Evolutionary conservation across 2,797 vertebrate species (phyloP).

Genomic region (Oreochromis grahami): DNA sequence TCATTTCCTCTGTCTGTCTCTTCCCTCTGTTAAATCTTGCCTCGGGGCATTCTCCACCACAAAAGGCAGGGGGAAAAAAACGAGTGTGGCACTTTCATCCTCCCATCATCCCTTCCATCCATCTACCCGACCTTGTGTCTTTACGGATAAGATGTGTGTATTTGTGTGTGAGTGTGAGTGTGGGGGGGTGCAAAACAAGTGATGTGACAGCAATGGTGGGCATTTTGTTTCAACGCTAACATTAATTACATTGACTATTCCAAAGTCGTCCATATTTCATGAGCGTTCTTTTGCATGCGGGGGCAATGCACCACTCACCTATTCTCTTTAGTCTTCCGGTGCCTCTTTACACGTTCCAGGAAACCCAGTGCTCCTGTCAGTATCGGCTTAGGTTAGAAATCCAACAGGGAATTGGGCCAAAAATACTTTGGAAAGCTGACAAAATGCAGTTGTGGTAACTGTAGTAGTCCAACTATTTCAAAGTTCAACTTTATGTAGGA

Average conservation of each 20-base stretch:
- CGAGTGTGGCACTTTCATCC: slow-evolving; percentile 60
- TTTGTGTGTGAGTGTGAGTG: neutral
- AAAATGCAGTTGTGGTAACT: slow-evolving; percentile 5
- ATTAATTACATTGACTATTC: slow-evolving; percentile 67
- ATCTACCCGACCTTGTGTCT: slow-evolving; percentile 36
- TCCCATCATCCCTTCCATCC: slow-evolving; percentile 48
- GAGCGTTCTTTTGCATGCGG: slow-evolving; percentile 52
- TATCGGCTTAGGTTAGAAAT: slow-evolving; percentile 16
- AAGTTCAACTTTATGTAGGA: neutral
- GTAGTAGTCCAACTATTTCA: neutral
- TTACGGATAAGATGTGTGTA: slow-evolving; percentile 34
- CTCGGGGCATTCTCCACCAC: slow-evolving; percentile 58
- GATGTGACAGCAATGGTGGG: slow-evolving; percentile 56
- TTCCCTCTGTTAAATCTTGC: slow-evolving; percentile 61
- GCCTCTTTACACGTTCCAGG: slow-evolving; percentile 67
- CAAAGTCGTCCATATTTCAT: slow-evolving; percentile 70
- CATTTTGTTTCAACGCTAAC: slow-evolving; percentile 69
- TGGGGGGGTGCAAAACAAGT: neutral
- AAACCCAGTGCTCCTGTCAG: slow-evolving; percentile 40
- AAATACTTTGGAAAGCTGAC: slow-evolving; percentile 45
- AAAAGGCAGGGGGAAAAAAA: slow-evolving; percentile 45
- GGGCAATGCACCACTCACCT: slow-evolving; percentile 35
- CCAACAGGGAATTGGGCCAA: slow-evolving; percentile 35
- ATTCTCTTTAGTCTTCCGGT: slow-evolving; percentile 68
- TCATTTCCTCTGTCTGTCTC: slow-evolving; percentile 48